These are phyloP conservation scores for Spinibarbus caldwelli DNA, from an alignment of 2,797 vertebrate species.

Conservation along the genomic window DNA sequence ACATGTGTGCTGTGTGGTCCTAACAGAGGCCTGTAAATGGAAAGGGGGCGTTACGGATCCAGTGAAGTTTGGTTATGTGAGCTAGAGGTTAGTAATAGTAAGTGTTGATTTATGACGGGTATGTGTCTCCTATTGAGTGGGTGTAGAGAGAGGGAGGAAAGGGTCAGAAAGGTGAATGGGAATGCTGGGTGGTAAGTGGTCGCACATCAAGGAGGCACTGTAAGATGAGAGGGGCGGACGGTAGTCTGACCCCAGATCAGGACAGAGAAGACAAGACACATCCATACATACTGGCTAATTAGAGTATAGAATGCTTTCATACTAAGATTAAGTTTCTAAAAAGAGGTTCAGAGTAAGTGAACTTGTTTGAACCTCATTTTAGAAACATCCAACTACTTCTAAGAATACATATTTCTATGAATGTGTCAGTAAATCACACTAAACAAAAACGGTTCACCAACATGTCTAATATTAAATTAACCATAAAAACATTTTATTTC, in stretches of 20 bases:
- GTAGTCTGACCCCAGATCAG: conserved; percentile 34
- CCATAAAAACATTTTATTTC: background rate
- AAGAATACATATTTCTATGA: background rate
- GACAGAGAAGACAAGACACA: background rate
- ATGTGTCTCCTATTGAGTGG: conserved; percentile 31
- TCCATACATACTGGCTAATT: background rate
- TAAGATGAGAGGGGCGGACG: conserved; percentile 39
- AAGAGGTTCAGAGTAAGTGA: background rate
- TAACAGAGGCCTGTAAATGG: conserved; percentile 39
- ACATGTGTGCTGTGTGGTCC: conserved; percentile 51
- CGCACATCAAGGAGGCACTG: conserved; percentile 29
- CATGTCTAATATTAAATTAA: background rate
- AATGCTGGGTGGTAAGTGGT: conserved; percentile 48
- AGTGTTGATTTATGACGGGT: conserved; percentile 50
- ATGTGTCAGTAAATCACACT: background rate
- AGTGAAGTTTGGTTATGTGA: conserved; percentile 27
- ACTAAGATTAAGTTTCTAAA: background rate
- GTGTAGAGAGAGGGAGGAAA: conserved; percentile 24
- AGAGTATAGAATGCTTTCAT: background rate
- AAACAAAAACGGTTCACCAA: background rate
- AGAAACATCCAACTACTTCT: background rate
- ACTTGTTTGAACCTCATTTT: conserved; percentile 7
- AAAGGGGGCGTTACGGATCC: conserved; percentile 22
- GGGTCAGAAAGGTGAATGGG: conserved; percentile 49
- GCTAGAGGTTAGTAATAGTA: conserved; percentile 24